Evolutionary conservation across 2,113 vertebrate genomes (phyloP), one percentile per base, ranked within the genome.

Genomic region (Microtus richardsoni): DNA sequence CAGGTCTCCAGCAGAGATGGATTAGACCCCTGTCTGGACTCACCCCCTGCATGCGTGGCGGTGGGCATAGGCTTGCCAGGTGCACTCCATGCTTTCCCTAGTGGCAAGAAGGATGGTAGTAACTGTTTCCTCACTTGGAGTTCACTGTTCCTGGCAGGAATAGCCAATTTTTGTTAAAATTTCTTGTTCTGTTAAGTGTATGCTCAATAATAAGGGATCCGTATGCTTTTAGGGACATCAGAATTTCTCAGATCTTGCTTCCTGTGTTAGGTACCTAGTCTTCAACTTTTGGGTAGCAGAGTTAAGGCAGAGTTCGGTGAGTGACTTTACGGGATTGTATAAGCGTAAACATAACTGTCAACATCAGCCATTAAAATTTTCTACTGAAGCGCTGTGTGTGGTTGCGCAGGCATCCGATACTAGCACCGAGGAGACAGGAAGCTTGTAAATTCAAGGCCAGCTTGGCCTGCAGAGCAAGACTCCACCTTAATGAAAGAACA

Each of bases 11-110:
- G 97, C 93, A 97, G 85, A 73, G 93, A 89, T n/a, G 2, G 91
- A 94, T 89, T 7, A 30, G 95, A 97, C 90, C 92, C 92, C 79
- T 95, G 79, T 95, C 96, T 97, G 96, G 98, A 96, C 95, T 98
- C 64, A 0, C 92, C 97, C 92, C 97, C 28, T 70, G 16, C 88
- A 90, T 73, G 54, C 71, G 9, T 70, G 47, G 77, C 33, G 54
- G 19, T 54, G 49, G n/a, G 95, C 64, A 88, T 54, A 41, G 60
- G 58, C 94, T 96, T 64, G 39, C 79, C 84, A 87, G n/a, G 49
- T 94, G n/a, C 28, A 71, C 86, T 88, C 36, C 28, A 52, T 93
- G 78, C 70, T 83, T 90, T 95, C 78, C 12, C 2, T 75, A 66
- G 47, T 49, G 44, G 58, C 80, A 88, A 9, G 33, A 70, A 66